Evolutionary conservation across 2,797 vertebrate genomes (phyloP).

Genomic region (Craterocephalus amniculus): DNA sequence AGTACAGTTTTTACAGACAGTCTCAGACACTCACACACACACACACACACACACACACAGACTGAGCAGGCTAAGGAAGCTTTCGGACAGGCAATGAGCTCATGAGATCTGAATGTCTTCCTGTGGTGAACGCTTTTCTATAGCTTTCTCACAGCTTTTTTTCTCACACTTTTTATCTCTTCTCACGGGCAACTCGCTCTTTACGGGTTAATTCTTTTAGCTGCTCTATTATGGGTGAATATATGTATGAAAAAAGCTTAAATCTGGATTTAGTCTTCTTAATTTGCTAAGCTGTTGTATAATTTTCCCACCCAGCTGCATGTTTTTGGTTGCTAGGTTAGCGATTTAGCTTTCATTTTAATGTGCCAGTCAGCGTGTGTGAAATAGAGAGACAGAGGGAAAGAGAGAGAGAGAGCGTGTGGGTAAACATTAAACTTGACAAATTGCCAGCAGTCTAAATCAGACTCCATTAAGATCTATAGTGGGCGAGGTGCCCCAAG

Average conservation of each 20-base stretch:
- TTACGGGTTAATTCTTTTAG: slow-evolving; percentile 28
- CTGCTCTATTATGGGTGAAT: slow-evolving; percentile 23
- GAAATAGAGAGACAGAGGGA: slow-evolving; percentile 27
- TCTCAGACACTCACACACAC: slow-evolving; percentile 8
- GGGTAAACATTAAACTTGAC: slow-evolving; percentile 61
- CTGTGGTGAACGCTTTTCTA: slow-evolving; percentile 70
- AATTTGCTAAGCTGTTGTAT: slow-evolving; percentile 45
- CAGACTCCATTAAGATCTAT: slow-evolving; percentile 62
- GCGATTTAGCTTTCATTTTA: slow-evolving; percentile 49
- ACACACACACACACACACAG: slow-evolving; percentile 9
- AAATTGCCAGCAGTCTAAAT: slow-evolving; percentile 64
- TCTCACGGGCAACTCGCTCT: slow-evolving; percentile 16
- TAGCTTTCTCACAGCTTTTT: slow-evolving; percentile 62
- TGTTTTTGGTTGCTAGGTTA: slow-evolving; percentile 63
- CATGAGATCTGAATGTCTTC: slow-evolving; percentile 79
- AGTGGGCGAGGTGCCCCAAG: slow-evolving; percentile 30
- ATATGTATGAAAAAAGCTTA: slow-evolving; percentile 36
- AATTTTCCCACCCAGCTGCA: slow-evolving; percentile 37
- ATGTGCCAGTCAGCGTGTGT: slow-evolving; percentile 43
- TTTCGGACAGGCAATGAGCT: slow-evolving; percentile 77
- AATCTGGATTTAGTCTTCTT: slow-evolving; percentile 52
- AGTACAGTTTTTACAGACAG: slow-evolving; percentile 47
- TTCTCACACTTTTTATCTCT: slow-evolving; percentile 40
- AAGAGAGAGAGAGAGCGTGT: slow-evolving; percentile 41
- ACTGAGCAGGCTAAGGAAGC: slow-evolving; percentile 44